Evolutionary conservation across 2,888 invertebrate genomes (phyloP), one percentile per base, ranked within the genome.

Genomic region (Caradrina kadenii): DNA sequence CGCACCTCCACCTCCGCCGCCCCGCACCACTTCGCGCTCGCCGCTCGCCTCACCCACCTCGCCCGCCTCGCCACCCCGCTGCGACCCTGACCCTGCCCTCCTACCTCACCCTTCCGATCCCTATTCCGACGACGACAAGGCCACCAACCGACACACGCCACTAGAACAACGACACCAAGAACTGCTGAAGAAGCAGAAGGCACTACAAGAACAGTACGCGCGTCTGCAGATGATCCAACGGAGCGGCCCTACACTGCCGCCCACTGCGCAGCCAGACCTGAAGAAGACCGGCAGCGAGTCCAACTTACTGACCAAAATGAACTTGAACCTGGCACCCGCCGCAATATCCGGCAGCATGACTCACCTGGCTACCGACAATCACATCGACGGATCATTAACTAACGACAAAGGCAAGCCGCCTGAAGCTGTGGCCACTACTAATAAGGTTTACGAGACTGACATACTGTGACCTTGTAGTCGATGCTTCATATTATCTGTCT

Each of bases 251-350:
- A 96, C 97, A 4, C 93, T 97, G 42, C 96, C 97, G 15, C 96
- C 96, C 4, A 94, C 96, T 59, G 96, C 97, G 3, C 96, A 97
- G 39, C 96, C 97, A 0, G 97, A 97, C 17, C 94, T 98, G 53
- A 98, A 98, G 91, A 98, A 98, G 89, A 98, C 98, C 13, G 98
- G 98, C 71, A 98, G 98, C 87, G 98, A 98, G 92, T 98, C 98
- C 55, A 98, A 98, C 90, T 95, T 98, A 50, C 95, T 98, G 66
- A 97, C 98, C 62, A 98, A 98, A 90, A 97, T 98, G 97, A 98
- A 97, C 53, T 93, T 98, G 26, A 97, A 97, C 77, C 93, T 98
- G 48, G 97, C 97, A 3, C 86, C 92, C 17, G 90, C 93, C 10
- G 85, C 86, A 49, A 81, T 94, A 35, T 93, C 95, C 2, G 95